phyloP scores from a whole-genome alignment of 2,797 vertebrate genomes.

The Acanthornis magna region DNA sequence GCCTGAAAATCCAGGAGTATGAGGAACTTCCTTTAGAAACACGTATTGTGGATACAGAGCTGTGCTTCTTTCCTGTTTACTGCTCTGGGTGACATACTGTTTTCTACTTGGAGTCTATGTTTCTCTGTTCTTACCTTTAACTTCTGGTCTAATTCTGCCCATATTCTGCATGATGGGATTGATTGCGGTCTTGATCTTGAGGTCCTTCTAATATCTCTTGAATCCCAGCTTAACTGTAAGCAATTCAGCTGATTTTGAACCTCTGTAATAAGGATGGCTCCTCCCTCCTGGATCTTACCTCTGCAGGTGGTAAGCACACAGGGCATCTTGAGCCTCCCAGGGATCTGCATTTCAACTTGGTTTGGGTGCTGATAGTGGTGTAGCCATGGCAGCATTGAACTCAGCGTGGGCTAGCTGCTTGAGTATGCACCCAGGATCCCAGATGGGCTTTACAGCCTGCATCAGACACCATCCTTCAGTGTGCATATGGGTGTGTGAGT shows the following conservation, averaged over 20 bases:
- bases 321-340: not conserved
- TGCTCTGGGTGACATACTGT: not conserved
- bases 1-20: not conserved
- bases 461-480: not conserved
- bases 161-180: accelerated
- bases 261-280: not conserved
- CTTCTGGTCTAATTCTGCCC: not conserved
- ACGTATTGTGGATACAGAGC: not conserved
- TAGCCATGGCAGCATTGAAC: conserved; percentile 22
- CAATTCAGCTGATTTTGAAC: not conserved
- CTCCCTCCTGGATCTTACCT: not conserved
- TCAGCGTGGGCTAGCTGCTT: not conserved
- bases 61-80: not conserved
- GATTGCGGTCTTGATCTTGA: accelerated
- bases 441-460: conserved; percentile 2
- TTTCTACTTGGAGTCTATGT: not conserved
- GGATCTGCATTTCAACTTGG: not conserved
- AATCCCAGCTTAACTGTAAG: not conserved
- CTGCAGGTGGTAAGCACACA: not conserved
- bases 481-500: not conserved
- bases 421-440: not conserved
- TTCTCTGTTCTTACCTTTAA: not conserved
- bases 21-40: not conserved
- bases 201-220: not conserved
- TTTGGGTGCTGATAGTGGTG: not conserved